These are phyloP conservation scores for Probosciger aterrimus DNA, from an alignment of 2,113 vertebrate genomes.

Conservation along the genomic window DNA sequence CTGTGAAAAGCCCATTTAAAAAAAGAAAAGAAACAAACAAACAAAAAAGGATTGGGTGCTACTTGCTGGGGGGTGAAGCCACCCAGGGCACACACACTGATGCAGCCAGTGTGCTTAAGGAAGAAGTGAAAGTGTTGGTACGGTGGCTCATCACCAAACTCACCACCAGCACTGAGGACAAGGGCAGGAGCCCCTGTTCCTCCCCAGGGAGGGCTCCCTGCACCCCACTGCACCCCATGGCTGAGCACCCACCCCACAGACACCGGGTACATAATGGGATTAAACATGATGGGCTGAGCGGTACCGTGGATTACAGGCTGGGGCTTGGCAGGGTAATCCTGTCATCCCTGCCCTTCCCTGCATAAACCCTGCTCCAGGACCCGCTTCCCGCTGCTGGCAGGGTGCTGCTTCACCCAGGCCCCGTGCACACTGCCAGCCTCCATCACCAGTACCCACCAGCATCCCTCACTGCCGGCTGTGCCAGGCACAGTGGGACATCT, in stretches of 20 bases:
- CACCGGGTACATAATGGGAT: neutral
- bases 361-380: neutral
- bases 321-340: conserved; percentile 30
- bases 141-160: neutral
- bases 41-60: neutral
- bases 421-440: rapidly evolving
- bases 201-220: neutral
- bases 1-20: neutral
- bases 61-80: neutral
- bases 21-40: neutral
- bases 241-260: neutral
- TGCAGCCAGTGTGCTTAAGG: neutral
- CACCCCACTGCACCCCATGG: rapidly evolving
- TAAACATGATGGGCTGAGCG: neutral
- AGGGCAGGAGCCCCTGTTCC: neutral
- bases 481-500: rapidly evolving
- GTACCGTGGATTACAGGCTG: neutral
- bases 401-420: neutral
- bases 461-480: rapidly evolving
- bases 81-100: neutral
- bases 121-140: neutral
- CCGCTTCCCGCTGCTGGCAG: rapidly evolving
- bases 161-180: neutral
- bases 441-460: neutral
- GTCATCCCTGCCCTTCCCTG: conserved; percentile 40